These are phyloP conservation scores for Rhinoraja longicauda DNA, from an alignment of 2,797 vertebrate species.

Conservation along the genomic window DNA sequence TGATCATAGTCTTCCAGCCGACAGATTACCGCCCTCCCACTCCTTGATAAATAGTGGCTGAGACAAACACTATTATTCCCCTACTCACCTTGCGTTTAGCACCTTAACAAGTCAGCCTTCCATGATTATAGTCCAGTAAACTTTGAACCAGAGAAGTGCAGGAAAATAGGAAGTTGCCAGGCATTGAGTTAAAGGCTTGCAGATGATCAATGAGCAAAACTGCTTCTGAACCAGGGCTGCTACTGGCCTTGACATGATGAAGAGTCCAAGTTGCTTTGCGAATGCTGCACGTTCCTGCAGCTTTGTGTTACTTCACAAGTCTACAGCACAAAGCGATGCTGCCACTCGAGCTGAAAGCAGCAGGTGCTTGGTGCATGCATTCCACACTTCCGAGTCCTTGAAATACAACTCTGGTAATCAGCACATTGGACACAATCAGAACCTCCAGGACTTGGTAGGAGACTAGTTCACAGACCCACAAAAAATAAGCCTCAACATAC, in stretches of 20 bases:
- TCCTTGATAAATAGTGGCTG: neutral
- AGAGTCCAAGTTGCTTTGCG: neutral
- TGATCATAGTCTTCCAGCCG: neutral
- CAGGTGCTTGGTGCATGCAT: neutral
- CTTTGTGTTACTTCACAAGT: neutral
- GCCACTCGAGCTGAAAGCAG: neutral
- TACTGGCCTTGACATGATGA: neutral
- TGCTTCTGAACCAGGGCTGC: neutral
- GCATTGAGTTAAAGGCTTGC: neutral
- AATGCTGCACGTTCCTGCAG: neutral
- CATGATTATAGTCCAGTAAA: neutral
- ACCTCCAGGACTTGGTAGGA: neutral
- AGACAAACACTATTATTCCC: neutral
- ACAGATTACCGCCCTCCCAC: neutral
- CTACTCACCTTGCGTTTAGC: neutral
- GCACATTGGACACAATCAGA: neutral
- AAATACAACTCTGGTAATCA: neutral
- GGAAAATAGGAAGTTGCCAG: neutral
- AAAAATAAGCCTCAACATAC: neutral
- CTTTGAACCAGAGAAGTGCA: neutral
- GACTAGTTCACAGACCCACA: neutral
- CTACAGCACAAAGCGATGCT: neutral
- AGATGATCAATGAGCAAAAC: neutral
- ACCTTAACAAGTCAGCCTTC: neutral
- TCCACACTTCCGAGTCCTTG: neutral